Conservation (phyloP, 2,113 vertebrate species). For the Isichthys henryi region DNA sequence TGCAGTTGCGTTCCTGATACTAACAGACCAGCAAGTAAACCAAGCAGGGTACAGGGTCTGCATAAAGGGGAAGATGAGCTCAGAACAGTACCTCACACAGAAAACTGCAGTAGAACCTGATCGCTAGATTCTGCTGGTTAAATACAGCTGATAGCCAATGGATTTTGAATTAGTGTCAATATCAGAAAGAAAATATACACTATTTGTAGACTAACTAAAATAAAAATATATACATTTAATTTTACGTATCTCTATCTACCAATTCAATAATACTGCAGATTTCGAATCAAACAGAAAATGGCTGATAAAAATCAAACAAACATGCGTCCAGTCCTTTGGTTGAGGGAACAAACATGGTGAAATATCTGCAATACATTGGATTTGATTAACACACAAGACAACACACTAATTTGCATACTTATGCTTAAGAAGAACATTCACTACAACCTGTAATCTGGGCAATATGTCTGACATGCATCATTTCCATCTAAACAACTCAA, state of each 20-base stretch:
- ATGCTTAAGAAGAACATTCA: not conserved
- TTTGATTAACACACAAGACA: conserved; percentile 9
- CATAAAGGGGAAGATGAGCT: conserved; percentile 61
- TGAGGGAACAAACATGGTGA: not conserved
- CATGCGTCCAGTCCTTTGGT: conserved; percentile 17
- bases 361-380: conserved; percentile 13
- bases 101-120: conserved; percentile 57
- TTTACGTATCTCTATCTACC: not conserved
- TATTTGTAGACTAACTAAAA: not conserved
- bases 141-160: not conserved
- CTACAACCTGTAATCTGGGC: not conserved
- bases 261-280: conserved; percentile 24
- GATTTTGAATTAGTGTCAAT: not conserved
- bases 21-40: not conserved
- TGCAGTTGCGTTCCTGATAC: not conserved
- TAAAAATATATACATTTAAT: not conserved
- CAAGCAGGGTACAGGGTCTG: conserved; percentile 49
- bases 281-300: conserved; percentile 18
- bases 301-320: not conserved
- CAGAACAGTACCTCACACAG: conserved; percentile 49
- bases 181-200: not conserved
- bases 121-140: not conserved
- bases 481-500: not conserved
- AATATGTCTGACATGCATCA: conserved; percentile 47
- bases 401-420: not conserved